Evolutionary conservation across 2,797 vertebrate species (phyloP).

Genomic region (Philypnodon macrostomus): DNA sequence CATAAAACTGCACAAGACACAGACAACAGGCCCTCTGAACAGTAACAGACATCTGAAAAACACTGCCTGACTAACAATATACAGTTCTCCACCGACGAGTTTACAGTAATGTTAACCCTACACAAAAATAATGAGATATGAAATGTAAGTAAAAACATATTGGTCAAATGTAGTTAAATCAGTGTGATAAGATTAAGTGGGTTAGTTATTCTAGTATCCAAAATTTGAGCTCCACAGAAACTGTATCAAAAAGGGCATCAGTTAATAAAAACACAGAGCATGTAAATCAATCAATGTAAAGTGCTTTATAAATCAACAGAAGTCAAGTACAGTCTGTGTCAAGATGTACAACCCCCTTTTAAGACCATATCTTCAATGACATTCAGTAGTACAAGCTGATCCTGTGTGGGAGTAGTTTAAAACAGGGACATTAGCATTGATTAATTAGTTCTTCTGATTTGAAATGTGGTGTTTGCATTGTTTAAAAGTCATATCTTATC

Average conservation of each 20-base stretch:
- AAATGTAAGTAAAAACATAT: too few species aligned
- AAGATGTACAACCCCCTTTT: not conserved
- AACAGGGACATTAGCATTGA: not conserved
- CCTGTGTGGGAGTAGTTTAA: not conserved
- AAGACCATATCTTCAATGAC: too few species aligned
- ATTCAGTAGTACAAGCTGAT: not conserved
- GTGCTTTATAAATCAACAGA: conserved; percentile 6
- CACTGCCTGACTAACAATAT: conserved; percentile 8
- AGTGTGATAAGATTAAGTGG: not conserved
- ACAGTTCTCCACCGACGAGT: not conserved
- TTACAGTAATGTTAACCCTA: too few species aligned
- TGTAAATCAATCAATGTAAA: conserved; percentile 9
- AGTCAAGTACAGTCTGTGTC: not conserved
- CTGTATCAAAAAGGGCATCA: not conserved
- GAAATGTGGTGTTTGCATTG: not conserved
- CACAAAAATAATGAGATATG: too few species aligned
- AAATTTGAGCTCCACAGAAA: too few species aligned
- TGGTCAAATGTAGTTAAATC: too few species aligned
- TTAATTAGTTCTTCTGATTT: not conserved
- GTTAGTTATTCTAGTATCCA: not conserved
- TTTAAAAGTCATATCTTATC: not conserved
- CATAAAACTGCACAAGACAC: conserved; percentile 49
- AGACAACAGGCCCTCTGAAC: conserved; percentile 37
- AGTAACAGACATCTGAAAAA: conserved; percentile 31
- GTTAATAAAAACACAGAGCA: not conserved